Base-by-base conservation (phyloP, 2,113 vertebrate genomes). In the Rhea pennata region DNA sequence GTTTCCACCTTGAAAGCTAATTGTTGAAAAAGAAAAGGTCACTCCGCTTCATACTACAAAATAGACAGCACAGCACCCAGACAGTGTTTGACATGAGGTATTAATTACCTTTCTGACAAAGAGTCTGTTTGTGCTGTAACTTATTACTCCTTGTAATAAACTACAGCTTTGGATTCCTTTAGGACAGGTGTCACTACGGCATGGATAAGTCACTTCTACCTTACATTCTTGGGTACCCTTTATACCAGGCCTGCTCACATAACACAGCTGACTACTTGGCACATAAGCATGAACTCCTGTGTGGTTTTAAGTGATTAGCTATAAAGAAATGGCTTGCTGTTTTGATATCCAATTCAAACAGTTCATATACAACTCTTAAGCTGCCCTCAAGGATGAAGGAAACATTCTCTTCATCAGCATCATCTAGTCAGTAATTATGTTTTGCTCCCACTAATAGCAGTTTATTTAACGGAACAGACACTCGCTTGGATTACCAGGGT, bases 381-480 rank as follows among this genome's bases (percentile, higher is more conserved):
- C 9, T 98, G 97, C 97, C 96, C 97, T 96, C 90, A 95, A 97
- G 97, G 97, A 98, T 88, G 91, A 98, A 98, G 97, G 96, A 97
- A 97, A 84, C 59, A n/a, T 71, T 81, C 73, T 93, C 77, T 97
- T 90, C 93, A 97, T 94, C 89, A 97, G 62, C 44, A 78, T 83
- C 92, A 96, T 93, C 85, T 85, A 95, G 90, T 95, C 92, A 97
- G 93, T 98, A 97, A 97, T 92, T 92, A 93, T 33, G 84, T 84
- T 96, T 94, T 96, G 71, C 50, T 94, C 44, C 79, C 95, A 94
- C 56, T 94, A 96, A 96, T 74, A 91, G 80, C 69, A 94, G 67
- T 89, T 85, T 84, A 93, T 83, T 92, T 81, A 86, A 84, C 44
- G 77, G 72, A 95, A 93, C 9, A 78, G 82, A 67, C 26, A 53